A percentile compares a stretch with the other conserved stretches of the same genome.
Evolutionary conservation across 2,888 invertebrate genomes (phyloP).

Genomic region (Xanthia icteritia): DNA sequence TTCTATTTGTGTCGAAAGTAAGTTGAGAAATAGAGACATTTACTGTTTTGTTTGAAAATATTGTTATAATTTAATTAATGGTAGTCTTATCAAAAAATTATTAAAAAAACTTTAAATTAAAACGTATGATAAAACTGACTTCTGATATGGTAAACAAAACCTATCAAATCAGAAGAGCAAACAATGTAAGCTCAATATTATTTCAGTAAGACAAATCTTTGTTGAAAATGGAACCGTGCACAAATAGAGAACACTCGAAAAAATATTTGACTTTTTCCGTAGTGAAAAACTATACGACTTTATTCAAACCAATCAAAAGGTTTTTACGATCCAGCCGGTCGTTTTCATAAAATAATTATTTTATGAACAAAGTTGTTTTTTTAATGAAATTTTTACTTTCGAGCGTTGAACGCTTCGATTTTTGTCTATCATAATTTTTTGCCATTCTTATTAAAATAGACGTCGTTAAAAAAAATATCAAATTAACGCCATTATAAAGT

Average conservation of each 20-base stretch:
- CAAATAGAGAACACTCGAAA: background rate
- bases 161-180: background rate
- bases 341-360: conserved; percentile 48
- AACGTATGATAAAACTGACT: background rate
- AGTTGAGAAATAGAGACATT: background rate
- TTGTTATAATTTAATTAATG: background rate
- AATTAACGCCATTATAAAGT: conserved; percentile 65
- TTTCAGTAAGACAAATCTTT: conserved; percentile 10
- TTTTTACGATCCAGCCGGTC: conserved; percentile 40
- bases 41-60: background rate
- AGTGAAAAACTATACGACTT: conserved; percentile 2
- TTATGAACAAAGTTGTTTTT: conserved; percentile 52
- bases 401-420: conserved; percentile 36
- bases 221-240: conserved; percentile 6
- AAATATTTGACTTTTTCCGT: conserved; percentile 1
- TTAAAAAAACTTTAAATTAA: background rate
- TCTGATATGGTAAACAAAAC: background rate
- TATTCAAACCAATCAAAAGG: conserved; percentile 42
- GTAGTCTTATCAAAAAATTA: background rate
- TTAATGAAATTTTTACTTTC: conserved; percentile 58
- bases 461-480: conserved; percentile 53
- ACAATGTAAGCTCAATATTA: conserved; percentile 6
- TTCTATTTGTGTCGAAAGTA: background rate
- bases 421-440: conserved; percentile 55
- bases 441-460: conserved; percentile 51